Base-by-base conservation (phyloP, 35 echinoderm and acorn worm species). In the Chiridota heheva region DNA sequence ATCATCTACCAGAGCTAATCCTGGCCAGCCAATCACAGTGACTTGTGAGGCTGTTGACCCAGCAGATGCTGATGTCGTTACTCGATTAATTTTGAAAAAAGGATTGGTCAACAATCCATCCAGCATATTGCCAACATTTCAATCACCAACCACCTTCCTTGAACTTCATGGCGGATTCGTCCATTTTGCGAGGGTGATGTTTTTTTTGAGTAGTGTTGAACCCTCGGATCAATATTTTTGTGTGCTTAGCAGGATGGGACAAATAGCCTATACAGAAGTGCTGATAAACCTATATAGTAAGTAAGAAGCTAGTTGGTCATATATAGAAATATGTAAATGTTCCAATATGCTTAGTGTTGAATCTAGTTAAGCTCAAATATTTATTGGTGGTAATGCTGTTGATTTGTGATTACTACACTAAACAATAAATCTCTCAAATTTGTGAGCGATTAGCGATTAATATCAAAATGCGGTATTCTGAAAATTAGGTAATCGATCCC, bases 11-110 rank as follows among this genome's bases (percentile, higher is more conserved):
- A 24, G 70, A 13, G 70, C 22, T 33, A 74, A 74, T 30, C 70
- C 70, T 44, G 70, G 70, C 44, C 70, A 74, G 28, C 70, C 44
- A 10, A 24, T 74, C 70, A 41, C 27, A 13, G 70, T 74, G 5
- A 74, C 43, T 3, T 74, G 70, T 74, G 31, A 42, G 13, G 44
- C 44, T 3, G 36, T 74, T 13, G 56, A 74, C 24, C 44, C 4
- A 29, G 44, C 25, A 17, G 20, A 25, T 0, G 27, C 8, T 29
- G 44, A 51, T 1, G 12, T 51, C 4, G 17, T 41, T 18, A 1
- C 0, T 5, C 5, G 40, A 26, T 7, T 33, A 7, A 51, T 53
- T 20, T 32, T 74, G 44, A 74, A 31, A 31, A 42, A 74, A 44
- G 44, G 70, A 32, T 30, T 29, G 1, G 43, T 47, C 2, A 51